Evolutionary conservation across 2,888 invertebrate genomes (phyloP), one percentile per base, ranked within the genome.

Genomic region (Xylota segnis): DNA sequence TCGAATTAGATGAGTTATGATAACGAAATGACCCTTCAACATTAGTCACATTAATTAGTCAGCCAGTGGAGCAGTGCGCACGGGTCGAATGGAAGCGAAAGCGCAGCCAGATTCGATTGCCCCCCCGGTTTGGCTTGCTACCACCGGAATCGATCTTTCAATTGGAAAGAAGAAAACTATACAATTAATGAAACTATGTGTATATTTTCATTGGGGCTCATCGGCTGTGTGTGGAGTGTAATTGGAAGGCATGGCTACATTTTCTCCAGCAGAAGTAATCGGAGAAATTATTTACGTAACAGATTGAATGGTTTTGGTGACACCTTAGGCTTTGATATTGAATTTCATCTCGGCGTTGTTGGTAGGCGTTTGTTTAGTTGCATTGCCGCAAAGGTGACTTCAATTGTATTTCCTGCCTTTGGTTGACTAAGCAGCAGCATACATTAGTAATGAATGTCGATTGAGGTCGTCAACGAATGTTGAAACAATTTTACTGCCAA

Each of bases 1-100:
- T 45, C n/a, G 58, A 76, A 81, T 71, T 75, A 76, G 75, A 75
- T 59, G 81, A 84, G 45, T 32, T 71, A 66, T 61, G 81, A 84
- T 84, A 75, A 81, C 71, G 29, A 81, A 70, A 70, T 70, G 75
- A 81, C 59, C 81, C 59, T 71, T 58, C 29, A 77, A n/a, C 59
- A 70, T 79, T 81, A 71, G 75, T 84, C 84, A 81, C 18, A 63
- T 71, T 84, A 76, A 84, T 81, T 84, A 84, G 77, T 79, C 76
- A 77, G 50, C 43, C 7, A 61, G 52, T 32, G 43, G 18, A 68
- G 27, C 50, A 78, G 52, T 63, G 65, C 52, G 59, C 29, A 72
- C 37, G 52, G 58, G 37, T 45, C 43, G 12, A 34, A 27, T 56
- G 34, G 50, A 56, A 70, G 37, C 40, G 37, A 43, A 32, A 78